Evolutionary conservation across 1,140 invertebrate species (phyloP).

Genomic region (Achatina immaculata): DNA sequence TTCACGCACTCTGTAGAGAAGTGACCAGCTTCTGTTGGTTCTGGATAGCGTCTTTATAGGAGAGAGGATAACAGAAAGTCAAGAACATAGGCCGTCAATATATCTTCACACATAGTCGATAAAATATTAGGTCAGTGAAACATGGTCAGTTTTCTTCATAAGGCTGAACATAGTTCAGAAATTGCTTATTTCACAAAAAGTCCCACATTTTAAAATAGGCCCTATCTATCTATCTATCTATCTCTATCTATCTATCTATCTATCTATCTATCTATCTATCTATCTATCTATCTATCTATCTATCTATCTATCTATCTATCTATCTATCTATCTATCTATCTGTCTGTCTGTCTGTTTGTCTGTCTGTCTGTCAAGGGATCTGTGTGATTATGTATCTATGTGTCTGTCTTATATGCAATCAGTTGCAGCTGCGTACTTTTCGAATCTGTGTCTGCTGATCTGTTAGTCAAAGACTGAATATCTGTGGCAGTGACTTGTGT

Average conservation of each 20-base stretch:
- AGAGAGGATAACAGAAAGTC: too few species aligned
- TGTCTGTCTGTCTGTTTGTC: neutral
- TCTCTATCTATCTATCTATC: neutral
- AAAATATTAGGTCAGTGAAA: too few species aligned
- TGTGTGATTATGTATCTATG: neutral
- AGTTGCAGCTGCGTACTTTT: too few species aligned
- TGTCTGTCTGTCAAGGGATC: neutral
- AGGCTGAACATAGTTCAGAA: neutral
- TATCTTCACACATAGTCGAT: too few species aligned
- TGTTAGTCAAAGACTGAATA: too few species aligned
- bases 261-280: neutral
- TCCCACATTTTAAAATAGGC: neutral
- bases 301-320: constrained; percentile 5
- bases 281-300: neutral
- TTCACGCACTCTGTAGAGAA: too few species aligned
- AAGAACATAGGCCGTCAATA: too few species aligned
- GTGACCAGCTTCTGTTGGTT: too few species aligned
- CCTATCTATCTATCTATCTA: neutral
- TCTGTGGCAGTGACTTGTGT: too few species aligned
- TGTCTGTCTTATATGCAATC: neutral
- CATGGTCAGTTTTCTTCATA: neutral
- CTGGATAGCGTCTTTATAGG: too few species aligned
- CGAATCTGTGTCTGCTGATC: too few species aligned
- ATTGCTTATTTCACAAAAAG: neutral
- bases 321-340: neutral